phyloP scores from a whole-genome alignment of 2,113 vertebrate genomes.

The Astur gentilis region DNA sequence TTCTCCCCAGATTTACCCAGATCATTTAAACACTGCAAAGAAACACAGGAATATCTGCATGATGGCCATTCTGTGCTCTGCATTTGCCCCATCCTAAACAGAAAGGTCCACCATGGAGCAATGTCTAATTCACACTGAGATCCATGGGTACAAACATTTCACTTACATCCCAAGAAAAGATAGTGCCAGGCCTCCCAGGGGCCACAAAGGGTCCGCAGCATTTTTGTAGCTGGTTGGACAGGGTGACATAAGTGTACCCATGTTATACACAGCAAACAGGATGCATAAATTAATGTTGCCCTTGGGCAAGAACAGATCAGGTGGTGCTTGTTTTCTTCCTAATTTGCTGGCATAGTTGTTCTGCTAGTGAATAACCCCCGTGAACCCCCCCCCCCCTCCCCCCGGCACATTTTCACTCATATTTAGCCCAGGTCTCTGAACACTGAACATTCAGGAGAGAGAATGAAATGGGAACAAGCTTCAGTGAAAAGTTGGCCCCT shows the following conservation, averaged over 20 bases:
- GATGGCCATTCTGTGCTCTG: background rate
- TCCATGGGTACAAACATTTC: background rate
- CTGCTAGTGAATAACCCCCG: background rate
- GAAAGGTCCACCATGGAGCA: background rate
- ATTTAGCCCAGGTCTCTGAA: constrained; percentile 8
- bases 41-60: background rate
- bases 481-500: constrained; percentile 19
- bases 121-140: background rate
- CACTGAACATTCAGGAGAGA: background rate
- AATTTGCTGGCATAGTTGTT: constrained; percentile 9
- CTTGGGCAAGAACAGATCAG: constrained; percentile 28
- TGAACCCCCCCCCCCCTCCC: background rate
- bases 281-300: constrained; percentile 14
- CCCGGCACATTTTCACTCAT: constrained; percentile 12
- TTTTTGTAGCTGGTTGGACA: constrained; percentile 1
- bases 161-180: background rate
- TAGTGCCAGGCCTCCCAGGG: background rate
- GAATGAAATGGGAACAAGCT: background rate
- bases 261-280: constrained; percentile 1
- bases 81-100: background rate
- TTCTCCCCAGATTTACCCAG: background rate
- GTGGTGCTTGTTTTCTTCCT: constrained; percentile 18
- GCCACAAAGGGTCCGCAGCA: background rate
- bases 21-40: background rate
- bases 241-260: background rate